Conservation (phyloP, 2,888 invertebrate species). For the Pollenia griseotomentosa region DNA sequence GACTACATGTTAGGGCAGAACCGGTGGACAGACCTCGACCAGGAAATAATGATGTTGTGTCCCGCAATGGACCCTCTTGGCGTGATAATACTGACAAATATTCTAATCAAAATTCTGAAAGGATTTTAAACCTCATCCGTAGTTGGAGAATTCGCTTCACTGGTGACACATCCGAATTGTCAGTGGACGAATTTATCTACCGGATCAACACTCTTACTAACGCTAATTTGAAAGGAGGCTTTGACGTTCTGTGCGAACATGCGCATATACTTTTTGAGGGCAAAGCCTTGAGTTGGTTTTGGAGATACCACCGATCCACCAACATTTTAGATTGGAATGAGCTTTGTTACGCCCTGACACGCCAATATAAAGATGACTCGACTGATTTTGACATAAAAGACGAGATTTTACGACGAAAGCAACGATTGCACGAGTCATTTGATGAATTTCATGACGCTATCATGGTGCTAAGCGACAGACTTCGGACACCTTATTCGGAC, state of each 20-base stretch:
- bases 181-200: background rate
- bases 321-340: background rate
- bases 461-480: background rate
- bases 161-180: background rate
- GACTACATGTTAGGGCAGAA: background rate
- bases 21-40: background rate
- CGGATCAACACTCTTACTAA: background rate
- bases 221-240: background rate
- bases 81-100: background rate
- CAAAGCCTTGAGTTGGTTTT: slow-evolving; percentile 8
- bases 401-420: slow-evolving; percentile 7
- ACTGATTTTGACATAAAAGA: slow-evolving; percentile 18
- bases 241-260: background rate
- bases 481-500: background rate
- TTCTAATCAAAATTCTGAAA: background rate
- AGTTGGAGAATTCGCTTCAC: no score
- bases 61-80: background rate
- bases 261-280: background rate
- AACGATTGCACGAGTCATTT: background rate
- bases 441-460: slow-evolving; percentile 1
- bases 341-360: background rate
- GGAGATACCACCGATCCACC: slow-evolving; percentile 6
- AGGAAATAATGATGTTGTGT: background rate
- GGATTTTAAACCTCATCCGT: background rate
- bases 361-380: background rate